Conservation (phyloP, 2,113 vertebrate genomes). For the Xiphias gladius region DNA sequence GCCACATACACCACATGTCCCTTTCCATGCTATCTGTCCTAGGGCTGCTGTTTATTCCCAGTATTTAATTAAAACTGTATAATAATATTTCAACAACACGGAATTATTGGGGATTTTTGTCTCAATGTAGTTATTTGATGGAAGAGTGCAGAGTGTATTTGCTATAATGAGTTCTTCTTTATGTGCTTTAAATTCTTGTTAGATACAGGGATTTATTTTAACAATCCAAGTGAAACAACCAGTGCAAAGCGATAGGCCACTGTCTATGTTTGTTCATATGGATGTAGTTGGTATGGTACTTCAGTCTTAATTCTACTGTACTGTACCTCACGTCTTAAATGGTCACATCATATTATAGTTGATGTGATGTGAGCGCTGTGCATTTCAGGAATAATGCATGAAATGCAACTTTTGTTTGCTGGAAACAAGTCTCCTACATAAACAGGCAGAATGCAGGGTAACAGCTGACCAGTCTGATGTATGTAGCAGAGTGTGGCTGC, state of each 20-base stretch:
- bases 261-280: background rate
- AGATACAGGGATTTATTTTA: slow-evolving; percentile 13
- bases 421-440: background rate
- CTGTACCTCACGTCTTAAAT: background rate
- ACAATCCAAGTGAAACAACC: background rate
- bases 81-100: slow-evolving; percentile 26
- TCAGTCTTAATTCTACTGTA: background rate
- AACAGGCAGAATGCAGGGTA: background rate
- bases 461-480: background rate
- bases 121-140: slow-evolving; percentile 13
- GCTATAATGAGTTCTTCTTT: background rate
- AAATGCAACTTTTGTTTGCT: background rate
- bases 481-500: background rate
- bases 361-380: background rate
- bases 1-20: slow-evolving; percentile 7
- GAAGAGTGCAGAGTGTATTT: background rate
- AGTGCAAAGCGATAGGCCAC: background rate
- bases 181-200: slow-evolving; percentile 15
- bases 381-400: background rate
- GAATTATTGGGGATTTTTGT: slow-evolving; percentile 7
- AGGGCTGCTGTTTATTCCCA: slow-evolving; percentile 19
- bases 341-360: background rate
- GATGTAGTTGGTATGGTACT: background rate
- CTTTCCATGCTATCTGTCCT: slow-evolving; percentile 7
- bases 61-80: slow-evolving; percentile 60